A percentile compares a stretch with the other conserved stretches of the same genome.
phyloP scores from a whole-genome alignment of 2,888 invertebrate species.

The Fabriciana adippe region DNA sequence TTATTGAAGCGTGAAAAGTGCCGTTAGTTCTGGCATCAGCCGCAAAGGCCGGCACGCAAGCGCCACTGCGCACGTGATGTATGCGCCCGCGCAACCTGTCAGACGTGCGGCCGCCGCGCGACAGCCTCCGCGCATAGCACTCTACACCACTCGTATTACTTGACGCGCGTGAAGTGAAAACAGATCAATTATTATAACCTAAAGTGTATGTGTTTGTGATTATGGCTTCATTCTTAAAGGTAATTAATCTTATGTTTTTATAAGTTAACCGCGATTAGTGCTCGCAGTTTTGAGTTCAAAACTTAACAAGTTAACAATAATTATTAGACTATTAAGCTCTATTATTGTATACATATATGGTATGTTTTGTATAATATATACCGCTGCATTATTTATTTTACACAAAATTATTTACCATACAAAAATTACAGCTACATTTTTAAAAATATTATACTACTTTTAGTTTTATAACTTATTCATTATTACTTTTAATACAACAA shows the following conservation, averaged over 20 bases:
- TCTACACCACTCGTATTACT: conserved; percentile 56
- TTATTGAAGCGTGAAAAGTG: conserved; percentile 64
- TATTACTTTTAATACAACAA: too few relatives aligned
- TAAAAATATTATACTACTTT: too few relatives aligned
- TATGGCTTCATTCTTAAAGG: conserved; percentile 43
- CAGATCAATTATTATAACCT: conserved; percentile 45
- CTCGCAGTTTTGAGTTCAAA: conserved; percentile 29
- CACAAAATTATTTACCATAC: too few relatives aligned
- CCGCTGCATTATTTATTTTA: too few relatives aligned
- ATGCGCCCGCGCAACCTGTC: conserved; percentile 70
- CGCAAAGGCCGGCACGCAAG: conserved; percentile 61
- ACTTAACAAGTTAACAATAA: conserved; percentile 25
- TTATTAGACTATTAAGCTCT: not conserved
- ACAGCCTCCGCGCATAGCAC: conserved; percentile 73
- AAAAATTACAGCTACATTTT: too few relatives aligned
- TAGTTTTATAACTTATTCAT: too few relatives aligned
- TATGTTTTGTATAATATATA: conserved; percentile 2
- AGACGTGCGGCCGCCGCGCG: conserved; percentile 71
- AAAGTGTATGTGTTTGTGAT: conserved; percentile 40
- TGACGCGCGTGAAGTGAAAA: conserved; percentile 66
- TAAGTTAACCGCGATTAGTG: conserved; percentile 24
- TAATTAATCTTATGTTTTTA: conserved; percentile 39
- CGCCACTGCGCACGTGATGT: conserved; percentile 76
- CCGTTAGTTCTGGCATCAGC: conserved; percentile 63
- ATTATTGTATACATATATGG: not conserved